Evolutionary conservation across 2,888 invertebrate species (phyloP), one percentile per base, ranked within the genome.

Genomic region (Antheraea yamamai): DNA sequence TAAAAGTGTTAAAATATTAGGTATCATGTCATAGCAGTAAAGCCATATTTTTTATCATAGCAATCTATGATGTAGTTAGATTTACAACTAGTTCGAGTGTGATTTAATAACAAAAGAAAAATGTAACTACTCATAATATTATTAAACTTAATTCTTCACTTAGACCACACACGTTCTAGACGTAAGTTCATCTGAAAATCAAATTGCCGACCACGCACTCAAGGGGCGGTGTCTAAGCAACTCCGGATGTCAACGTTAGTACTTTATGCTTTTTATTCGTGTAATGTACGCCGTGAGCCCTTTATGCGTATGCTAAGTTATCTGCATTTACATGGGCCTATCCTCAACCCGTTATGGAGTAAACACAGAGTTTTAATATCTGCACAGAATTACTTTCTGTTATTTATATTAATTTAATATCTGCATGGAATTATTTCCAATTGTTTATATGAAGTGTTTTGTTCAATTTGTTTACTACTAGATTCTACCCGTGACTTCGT

Each of bases 131-230:
- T 76, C 73, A 76, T 76, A 73, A 16, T 64, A 80, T 72, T 74
- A 75, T 76, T 52, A 78, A 71, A 76, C 83, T 61, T 61, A 61
- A 61, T 61, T 61, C 12, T 61, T 23, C n/a, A 61, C 23, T 87
- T 89, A 76, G 7, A 81, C 87, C 88, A 86, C 73, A 79, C 73
- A 79, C 81, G 39, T 14, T 66, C 73, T 74, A 80, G 78, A 80
- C 79, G 81, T 83, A 81, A 81, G 84, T 87, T 86, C 88, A 94
- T 94, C 93, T 94, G 92, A 93, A 94, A 93, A 93, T 92, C 93
- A 92, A 93, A 94, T 93, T 82, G 78, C 80, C 86, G 86, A 86
- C 90, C 91, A 90, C 91, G 90, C 91, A 89, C 77, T 80, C 80
- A 77, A 78, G 81, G 39, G 70, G 70, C 70, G 70, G 70, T 70